Evolutionary conservation across 1,140 invertebrate genomes (phyloP).

Genomic region (Brachionus sp.): DNA sequence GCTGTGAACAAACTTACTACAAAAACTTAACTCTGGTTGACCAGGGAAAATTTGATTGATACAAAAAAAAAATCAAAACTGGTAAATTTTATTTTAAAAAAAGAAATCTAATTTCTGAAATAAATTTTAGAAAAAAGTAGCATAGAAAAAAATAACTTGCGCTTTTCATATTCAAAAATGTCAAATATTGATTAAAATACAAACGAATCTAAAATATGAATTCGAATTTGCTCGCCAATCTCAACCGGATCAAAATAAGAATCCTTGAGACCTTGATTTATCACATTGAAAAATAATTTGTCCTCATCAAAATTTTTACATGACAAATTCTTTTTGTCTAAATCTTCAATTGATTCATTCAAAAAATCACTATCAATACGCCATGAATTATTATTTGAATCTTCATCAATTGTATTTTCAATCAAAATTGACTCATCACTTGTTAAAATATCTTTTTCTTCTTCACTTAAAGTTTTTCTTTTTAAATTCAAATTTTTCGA

Average conservation of each 20-base stretch:
- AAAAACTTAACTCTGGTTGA: too few relatives aligned
- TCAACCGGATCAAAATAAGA: not conserved
- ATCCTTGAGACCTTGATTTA: not conserved
- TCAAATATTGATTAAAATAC: not conserved
- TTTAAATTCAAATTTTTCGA: not conserved
- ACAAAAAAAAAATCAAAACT: too few relatives aligned
- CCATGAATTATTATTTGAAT: not conserved
- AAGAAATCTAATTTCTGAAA: too few relatives aligned
- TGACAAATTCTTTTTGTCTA: not conserved
- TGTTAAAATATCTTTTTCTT: not conserved
- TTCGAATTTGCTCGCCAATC: not conserved
- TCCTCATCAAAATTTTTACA: not conserved
- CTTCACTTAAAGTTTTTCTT: not conserved
- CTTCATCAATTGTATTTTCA: slow-evolving; percentile 14
- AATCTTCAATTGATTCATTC: not conserved
- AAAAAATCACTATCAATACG: not conserved
- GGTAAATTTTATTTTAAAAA: too few relatives aligned
- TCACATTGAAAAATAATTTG: not conserved
- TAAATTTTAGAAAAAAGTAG: not conserved
- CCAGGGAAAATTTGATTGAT: too few relatives aligned
- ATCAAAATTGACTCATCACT: not conserved
- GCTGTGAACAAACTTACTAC: too few relatives aligned
- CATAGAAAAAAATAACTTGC: not conserved
- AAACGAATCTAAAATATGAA: not conserved
- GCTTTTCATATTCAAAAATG: not conserved